Base-by-base conservation (phyloP, 2,888 invertebrate species). In the Calliphora vomitoria region DNA sequence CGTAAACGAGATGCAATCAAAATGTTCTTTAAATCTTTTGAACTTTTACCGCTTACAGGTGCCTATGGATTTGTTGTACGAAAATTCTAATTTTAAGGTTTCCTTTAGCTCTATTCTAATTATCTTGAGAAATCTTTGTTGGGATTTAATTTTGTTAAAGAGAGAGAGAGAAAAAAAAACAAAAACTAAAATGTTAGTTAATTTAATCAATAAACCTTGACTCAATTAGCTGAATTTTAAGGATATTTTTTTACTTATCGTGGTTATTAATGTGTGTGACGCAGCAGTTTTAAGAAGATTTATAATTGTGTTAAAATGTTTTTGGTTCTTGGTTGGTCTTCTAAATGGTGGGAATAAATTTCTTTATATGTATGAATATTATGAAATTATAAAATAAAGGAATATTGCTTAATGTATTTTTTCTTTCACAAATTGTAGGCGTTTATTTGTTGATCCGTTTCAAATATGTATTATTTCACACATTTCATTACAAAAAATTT, bases 151-250 rank as follows among this genome's bases (percentile, higher is more conserved):
- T 64, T 20, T 50, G 8, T 75, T 75, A n/a, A n/a, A 53, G n/a
- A 3, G 8, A 55, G 18, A 20, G 18, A 18, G 0, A 3, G 18
- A 50, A 38, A 20, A 44, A 64, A 15, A 82, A 74, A 31, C 8
- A 4, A 68, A 80, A 50, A n/a, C 15, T n/a, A 6, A 78, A 81
- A 82, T 79, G 31, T 64, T 64, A 53, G 64, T 81, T 88, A 86
- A 88, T 87, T 81, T 85, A 82, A 82, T 82, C 72, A 85, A 85
- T 81, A 87, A 86, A 79, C 90, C 89, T 76, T 89, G 89, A 88
- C 90, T 88, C 91, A 92, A 92, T 92, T 92, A 91, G 90, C 90
- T 82, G 90, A 91, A 91, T 91, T 91, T 88, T 89, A 85, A 91
- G 90, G 88, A 90, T 89, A 87, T 87, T 86, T 86, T 69, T 55